These are phyloP conservation scores for Napeogenes sylphis DNA, from an alignment of 2,888 invertebrate genomes.

Conservation along the genomic window DNA sequence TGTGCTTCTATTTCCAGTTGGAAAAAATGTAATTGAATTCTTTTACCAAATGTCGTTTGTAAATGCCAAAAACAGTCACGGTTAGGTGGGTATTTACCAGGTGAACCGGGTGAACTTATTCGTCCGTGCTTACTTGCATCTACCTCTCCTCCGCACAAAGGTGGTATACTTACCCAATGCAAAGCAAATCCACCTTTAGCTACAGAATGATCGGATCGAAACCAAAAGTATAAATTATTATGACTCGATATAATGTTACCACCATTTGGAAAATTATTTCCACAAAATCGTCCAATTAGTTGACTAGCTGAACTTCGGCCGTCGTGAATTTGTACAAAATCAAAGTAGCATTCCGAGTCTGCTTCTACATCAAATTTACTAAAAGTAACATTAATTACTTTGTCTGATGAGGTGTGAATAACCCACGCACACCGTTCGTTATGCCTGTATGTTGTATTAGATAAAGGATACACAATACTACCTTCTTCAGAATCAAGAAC, in stretches of 20 bases:
- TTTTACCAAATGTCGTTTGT: slow-evolving; percentile 81
- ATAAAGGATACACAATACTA: slow-evolving; percentile 80
- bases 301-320: slow-evolving; percentile 85
- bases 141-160: slow-evolving; percentile 84
- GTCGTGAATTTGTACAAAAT: slow-evolving; percentile 90
- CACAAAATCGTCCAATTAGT: slow-evolving; percentile 89
- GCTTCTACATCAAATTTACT: slow-evolving; percentile 85
- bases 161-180: slow-evolving; percentile 86
- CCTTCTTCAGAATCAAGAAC: slow-evolving; percentile 74
- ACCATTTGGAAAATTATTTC: slow-evolving; percentile 80
- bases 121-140: slow-evolving; percentile 82
- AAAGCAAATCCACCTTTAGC: slow-evolving; percentile 85
- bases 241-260: slow-evolving; percentile 87
- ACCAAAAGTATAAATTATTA: slow-evolving; percentile 87
- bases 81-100: slow-evolving; percentile 90
- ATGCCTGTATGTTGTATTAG: slow-evolving; percentile 76
- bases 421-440: slow-evolving; percentile 89
- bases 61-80: slow-evolving; percentile 91
- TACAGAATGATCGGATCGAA: slow-evolving; percentile 83
- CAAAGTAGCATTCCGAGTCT: slow-evolving; percentile 80
- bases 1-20: slow-evolving; percentile 86
- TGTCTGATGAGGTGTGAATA: slow-evolving; percentile 80
- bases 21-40: slow-evolving; percentile 89
- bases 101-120: slow-evolving; percentile 91
- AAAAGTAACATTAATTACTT: slow-evolving; percentile 90